phyloP scores from a whole-genome alignment of 2,797 vertebrate genomes.

The Anguilla pacifica region DNA sequence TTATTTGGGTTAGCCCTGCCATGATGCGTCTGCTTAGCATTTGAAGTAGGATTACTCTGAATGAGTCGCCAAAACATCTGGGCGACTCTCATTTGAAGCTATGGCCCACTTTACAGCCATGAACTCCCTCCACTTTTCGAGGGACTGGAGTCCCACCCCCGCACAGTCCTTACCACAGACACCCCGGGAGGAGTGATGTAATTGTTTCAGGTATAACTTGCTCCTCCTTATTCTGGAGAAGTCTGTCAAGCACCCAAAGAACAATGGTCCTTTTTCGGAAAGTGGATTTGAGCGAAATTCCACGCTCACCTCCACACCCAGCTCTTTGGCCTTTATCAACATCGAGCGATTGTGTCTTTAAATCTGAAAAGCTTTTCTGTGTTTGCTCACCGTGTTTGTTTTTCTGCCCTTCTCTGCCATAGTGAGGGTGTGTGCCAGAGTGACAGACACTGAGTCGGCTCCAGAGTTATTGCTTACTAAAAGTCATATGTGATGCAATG shows the following conservation, averaged over 20 bases:
- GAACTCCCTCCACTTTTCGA: background rate
- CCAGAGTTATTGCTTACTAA: background rate
- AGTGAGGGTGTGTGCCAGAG: constrained; percentile 12
- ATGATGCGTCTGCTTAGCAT: background rate
- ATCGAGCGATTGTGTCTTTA: constrained; percentile 27
- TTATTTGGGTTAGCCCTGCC: background rate
- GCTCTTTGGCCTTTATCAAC: constrained; percentile 22
- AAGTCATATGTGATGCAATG: background rate
- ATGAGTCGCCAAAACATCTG: background rate
- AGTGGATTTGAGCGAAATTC: constrained; percentile 19
- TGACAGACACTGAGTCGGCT: background rate
- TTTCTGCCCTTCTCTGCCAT: constrained; percentile 9
- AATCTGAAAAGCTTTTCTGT: constrained; percentile 18
- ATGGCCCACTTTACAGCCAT: background rate
- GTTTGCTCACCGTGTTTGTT: constrained; percentile 27
- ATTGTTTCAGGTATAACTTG: constrained; percentile 25
- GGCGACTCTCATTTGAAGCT: background rate
- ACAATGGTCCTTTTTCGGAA: constrained; percentile 34
- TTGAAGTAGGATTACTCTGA: background rate
- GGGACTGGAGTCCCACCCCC: background rate
- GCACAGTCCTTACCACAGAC: background rate
- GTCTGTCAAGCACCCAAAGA: constrained; percentile 19
- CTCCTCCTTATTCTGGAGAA: constrained; percentile 22
- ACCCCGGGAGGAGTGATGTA: constrained; percentile 13
- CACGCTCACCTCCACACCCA: constrained; percentile 27